Conservation (phyloP, 2,113 vertebrate genomes). For the Nyctibius bracteatus region DNA sequence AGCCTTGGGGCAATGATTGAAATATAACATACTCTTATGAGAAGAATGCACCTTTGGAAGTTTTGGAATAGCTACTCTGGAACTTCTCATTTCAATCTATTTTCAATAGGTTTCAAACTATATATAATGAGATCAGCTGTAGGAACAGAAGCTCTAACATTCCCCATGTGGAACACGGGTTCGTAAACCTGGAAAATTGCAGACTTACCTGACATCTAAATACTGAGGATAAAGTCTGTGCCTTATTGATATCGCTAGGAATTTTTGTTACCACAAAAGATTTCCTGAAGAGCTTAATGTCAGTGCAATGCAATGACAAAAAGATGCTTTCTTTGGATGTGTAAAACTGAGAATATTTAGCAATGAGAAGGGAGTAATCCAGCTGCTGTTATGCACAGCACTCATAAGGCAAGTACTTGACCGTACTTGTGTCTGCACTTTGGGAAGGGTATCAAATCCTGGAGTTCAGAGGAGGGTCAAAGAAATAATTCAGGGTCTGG, state of each 20-base stretch:
- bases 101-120: conserved; percentile 5
- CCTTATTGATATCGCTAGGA: not conserved
- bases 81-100: not conserved
- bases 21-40: not conserved
- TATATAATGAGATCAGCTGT: not conserved
- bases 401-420: not conserved
- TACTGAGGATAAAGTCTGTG: not conserved
- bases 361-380: not conserved
- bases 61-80: not conserved
- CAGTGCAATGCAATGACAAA: not conserved
- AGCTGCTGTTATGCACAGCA: not conserved
- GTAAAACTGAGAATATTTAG: not conserved
- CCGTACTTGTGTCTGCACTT: not conserved
- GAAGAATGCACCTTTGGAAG: not conserved
- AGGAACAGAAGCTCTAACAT: not conserved
- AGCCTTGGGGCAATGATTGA: not conserved
- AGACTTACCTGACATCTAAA: not conserved
- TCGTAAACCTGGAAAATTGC: not conserved
- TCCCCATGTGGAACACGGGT: not conserved
- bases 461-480: conserved; percentile 28
- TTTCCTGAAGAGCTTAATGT: not conserved
- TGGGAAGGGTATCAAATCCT: not conserved
- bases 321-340: not conserved
- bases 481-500: not conserved
- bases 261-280: not conserved